phyloP scores from a whole-genome alignment of 2,797 vertebrate genomes.

The Protonibea diacanthus region DNA sequence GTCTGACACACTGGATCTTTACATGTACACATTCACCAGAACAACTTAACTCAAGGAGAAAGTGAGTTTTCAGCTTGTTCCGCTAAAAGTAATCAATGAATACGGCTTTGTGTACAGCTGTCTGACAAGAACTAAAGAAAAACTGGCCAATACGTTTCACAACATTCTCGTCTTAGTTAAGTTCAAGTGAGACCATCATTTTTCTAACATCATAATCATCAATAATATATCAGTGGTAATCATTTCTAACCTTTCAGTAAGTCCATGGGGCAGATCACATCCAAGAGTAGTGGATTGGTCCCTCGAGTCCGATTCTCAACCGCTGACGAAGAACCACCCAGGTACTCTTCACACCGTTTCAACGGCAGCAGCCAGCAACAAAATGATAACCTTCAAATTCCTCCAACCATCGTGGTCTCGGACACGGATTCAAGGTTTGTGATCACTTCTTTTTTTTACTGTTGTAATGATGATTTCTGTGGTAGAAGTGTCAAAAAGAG shows the following conservation, averaged over 20 bases:
- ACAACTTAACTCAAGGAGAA: background rate
- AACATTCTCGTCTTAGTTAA: too few relatives aligned
- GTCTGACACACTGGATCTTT: too few relatives aligned
- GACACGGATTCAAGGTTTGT: slow-evolving; percentile 59
- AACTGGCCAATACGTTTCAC: too few relatives aligned
- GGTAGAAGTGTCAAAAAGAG: too few relatives aligned
- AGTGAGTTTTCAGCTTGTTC: too few relatives aligned
- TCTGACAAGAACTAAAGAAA: background rate
- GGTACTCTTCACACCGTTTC: slow-evolving; percentile 52
- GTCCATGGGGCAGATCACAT: slow-evolving; percentile 75
- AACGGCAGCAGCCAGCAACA: background rate
- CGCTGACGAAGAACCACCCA: slow-evolving; percentile 58
- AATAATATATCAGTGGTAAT: too few relatives aligned
- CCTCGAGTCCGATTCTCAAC: slow-evolving; percentile 53
- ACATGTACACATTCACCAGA: too few relatives aligned
- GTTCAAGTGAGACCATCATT: too few relatives aligned
- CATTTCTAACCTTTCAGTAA: background rate
- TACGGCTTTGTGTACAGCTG: too few relatives aligned
- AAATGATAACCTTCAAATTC: slow-evolving; percentile 28
- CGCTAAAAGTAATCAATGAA: background rate
- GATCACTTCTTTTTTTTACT: background rate
- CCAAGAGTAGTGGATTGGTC: slow-evolving; percentile 37
- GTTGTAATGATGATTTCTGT: too few relatives aligned
- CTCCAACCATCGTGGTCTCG: slow-evolving; percentile 45
- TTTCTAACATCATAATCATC: too few relatives aligned